Percentiles rank a stretch among this genome's conserved stretches.
phyloP scores from a whole-genome alignment of 1,140 invertebrate genomes.

The Micrasema longulum region DNA sequence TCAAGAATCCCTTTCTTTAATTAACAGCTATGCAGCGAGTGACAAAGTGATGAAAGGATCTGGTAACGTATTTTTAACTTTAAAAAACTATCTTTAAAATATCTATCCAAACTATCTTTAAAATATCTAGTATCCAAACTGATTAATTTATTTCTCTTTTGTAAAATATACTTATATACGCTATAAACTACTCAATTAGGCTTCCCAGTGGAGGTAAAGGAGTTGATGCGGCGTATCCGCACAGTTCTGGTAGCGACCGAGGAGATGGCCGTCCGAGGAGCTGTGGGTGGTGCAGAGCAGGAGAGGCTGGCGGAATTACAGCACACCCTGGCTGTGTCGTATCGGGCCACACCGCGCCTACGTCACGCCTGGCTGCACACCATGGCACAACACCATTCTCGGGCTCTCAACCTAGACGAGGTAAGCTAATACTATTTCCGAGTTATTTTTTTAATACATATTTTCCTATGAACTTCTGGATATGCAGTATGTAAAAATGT shows the following conservation, averaged over 20 bases:
- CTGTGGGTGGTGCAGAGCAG: conserved; percentile 78
- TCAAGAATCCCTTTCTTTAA: conserved; percentile 91
- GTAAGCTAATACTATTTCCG: conserved; percentile 58
- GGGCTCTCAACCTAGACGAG: conserved; percentile 85
- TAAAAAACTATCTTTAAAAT: not conserved
- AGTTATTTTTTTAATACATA: too few relatives aligned
- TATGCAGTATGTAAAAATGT: too few relatives aligned
- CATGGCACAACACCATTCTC: conserved; percentile 87
- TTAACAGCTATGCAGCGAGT: conserved; percentile 92
- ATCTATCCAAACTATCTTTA: too few relatives aligned
- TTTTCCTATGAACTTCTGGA: too few relatives aligned
- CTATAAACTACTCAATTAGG: conserved; percentile 62
- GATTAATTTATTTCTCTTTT: too few relatives aligned
- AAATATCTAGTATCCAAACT: too few relatives aligned
- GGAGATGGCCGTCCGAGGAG: conserved; percentile 88
- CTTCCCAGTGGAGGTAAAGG: conserved; percentile 90
- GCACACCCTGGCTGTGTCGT: conserved; percentile 93
- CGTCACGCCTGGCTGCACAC: conserved; percentile 94
- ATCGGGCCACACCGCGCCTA: conserved; percentile 92
- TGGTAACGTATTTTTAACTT: conserved; percentile 63
- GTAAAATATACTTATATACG: too few relatives aligned
- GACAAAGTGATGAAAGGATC: conserved; percentile 95
- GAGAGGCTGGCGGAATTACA: conserved; percentile 93
- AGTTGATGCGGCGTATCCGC: conserved; percentile 90
- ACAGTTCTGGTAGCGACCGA: conserved; percentile 95